These are phyloP conservation scores for Oedothorax gibbosus DNA, from an alignment of 1,140 invertebrate genomes.

Conservation along the genomic window DNA sequence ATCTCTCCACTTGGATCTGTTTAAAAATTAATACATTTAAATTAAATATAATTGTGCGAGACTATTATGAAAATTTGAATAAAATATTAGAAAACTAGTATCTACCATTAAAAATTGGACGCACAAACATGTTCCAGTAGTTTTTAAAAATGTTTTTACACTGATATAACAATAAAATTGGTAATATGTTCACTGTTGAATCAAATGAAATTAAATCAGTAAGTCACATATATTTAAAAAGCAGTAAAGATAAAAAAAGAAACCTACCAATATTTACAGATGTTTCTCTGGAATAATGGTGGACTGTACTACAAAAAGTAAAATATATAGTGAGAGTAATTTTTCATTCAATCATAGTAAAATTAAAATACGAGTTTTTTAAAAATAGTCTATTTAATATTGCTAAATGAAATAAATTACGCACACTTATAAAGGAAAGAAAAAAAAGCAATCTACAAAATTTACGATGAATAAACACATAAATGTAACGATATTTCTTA, in stretches of 20 bases:
- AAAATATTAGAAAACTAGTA: neutral
- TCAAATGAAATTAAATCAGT: neutral
- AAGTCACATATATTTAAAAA: neutral
- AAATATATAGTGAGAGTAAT: slow-evolving; percentile 39
- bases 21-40: neutral
- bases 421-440: no score
- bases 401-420: no score
- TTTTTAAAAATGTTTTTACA: no score
- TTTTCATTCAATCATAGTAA: neutral
- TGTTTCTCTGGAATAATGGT: slow-evolving; percentile 25
- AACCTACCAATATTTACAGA: slow-evolving; percentile 43
- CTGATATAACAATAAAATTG: neutral
- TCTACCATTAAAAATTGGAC: neutral
- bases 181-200: neutral
- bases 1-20: slow-evolving; percentile 70
- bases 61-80: no score
- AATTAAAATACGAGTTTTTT: neutral
- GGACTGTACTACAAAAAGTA: slow-evolving; percentile 30
- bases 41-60: neutral
- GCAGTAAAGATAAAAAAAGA: neutral
- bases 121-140: neutral
- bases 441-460: no score
- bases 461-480: no score
- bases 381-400: no score
- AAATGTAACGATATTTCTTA: no score